Percentiles rank a stretch among this genome's conserved stretches.
These are phyloP conservation scores for Eleutherodactylus coqui DNA, from an alignment of 2,797 vertebrate species.

Conservation along the genomic window DNA sequence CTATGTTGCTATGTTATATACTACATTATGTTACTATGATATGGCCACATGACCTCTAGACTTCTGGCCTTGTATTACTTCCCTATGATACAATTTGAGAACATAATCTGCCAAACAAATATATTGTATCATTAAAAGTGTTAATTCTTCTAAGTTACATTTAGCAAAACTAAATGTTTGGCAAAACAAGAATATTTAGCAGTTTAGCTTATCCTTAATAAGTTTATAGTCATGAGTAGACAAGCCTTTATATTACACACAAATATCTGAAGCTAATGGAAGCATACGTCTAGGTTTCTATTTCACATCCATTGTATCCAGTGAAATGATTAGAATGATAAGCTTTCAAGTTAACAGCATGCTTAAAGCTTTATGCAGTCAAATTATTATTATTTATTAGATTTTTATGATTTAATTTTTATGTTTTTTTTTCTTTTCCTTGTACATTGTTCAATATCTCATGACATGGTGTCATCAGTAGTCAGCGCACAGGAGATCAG, in stretches of 20 bases:
- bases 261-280: not conserved
- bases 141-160: too few species aligned
- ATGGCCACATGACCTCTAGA: too few species aligned
- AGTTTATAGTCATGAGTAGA: not conserved
- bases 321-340: not conserved
- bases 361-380: not conserved
- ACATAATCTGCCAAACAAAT: too few species aligned
- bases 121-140: too few species aligned
- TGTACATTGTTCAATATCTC: constrained; percentile 67
- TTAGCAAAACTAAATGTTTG: too few species aligned
- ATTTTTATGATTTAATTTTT: not conserved
- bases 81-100: too few species aligned
- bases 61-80: too few species aligned
- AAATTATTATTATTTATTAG: constrained; percentile 41
- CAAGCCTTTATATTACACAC: not conserved
- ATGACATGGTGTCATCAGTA: constrained; percentile 70
- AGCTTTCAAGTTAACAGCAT: not conserved
- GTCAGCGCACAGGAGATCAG: constrained; percentile 78
- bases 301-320: not conserved
- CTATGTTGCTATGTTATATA: too few species aligned
- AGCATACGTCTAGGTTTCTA: not conserved
- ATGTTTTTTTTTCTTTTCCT: not conserved
- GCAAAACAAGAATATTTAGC: not conserved
- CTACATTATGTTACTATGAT: too few species aligned
- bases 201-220: not conserved